Conservation (phyloP, 2,888 invertebrate species). For the Gonocerus acuteangulatus region DNA sequence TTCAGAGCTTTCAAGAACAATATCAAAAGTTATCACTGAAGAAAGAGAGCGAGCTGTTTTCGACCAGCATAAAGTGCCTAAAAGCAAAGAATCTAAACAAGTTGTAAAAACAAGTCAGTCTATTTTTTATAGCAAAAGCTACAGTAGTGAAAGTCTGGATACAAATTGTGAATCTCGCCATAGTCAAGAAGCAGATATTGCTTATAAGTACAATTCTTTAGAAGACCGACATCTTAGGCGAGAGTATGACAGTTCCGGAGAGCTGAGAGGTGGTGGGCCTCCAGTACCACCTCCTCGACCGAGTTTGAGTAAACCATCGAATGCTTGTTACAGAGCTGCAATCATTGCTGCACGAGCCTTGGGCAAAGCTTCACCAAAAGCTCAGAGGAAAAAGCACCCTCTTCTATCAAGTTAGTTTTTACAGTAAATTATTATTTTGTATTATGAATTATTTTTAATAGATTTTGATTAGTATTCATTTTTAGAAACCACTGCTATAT, state of each 20-base stretch:
- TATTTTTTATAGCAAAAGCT: constrained; percentile 29
- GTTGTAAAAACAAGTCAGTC: not conserved
- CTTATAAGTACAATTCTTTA: constrained; percentile 27
- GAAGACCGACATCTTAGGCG: constrained; percentile 29
- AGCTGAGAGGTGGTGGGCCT: constrained; percentile 26
- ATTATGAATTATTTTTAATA: no score
- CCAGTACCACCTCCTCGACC: constrained; percentile 42
- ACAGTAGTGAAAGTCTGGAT: constrained; percentile 31
- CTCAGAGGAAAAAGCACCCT: constrained; percentile 59
- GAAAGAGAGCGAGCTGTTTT: constrained; percentile 3
- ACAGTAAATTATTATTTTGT: not conserved
- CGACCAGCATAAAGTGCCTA: constrained; percentile 1
- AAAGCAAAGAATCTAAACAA: not conserved
- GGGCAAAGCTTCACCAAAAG: constrained; percentile 43
- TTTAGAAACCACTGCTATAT: no score
- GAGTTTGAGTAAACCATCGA: constrained; percentile 39
- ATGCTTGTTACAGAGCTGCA: constrained; percentile 43
- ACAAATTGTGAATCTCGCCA: not conserved
- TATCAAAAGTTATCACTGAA: constrained; percentile 34
- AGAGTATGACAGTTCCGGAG: constrained; percentile 17
- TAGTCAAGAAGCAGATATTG: not conserved
- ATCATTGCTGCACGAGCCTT: constrained; percentile 46
- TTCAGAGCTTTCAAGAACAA: constrained; percentile 37
- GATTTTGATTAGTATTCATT: no score
- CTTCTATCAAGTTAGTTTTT: constrained; percentile 64